Evolutionary conservation across 2,888 invertebrate genomes (phyloP), one percentile per base, ranked within the genome.

Genomic region (Acronicta alni): DNA sequence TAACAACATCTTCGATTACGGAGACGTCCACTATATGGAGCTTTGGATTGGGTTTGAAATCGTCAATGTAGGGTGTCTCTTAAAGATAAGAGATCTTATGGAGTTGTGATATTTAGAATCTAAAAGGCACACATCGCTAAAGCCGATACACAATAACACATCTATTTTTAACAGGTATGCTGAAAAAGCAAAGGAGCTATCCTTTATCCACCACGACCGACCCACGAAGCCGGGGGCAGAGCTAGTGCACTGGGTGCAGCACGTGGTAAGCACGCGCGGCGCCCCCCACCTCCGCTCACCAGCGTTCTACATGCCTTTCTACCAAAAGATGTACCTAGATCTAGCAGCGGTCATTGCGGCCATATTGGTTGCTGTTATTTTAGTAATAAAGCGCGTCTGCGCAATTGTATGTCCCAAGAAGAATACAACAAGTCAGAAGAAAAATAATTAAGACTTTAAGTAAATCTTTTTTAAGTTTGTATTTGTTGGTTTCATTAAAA

Each of bases 231-330:
- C 96, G 0, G 81, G 95, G 55, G 94, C 95, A 17, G 95, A 95
- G 10, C 95, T 96, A 26, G 86, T 95, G 42, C 96, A 95, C 89
- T 96, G 96, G 96, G 93, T 95, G 39, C 96, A 96, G 82, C 95
- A 96, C 82, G 95, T 96, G 10, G 93, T 93, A 3, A 86, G 90
- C 52, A 94, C 95, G 2, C 85, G 90, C 26, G 95, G 96, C 0
- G 95, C 94, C 1, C 91, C 89, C 9, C 89, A 95, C 74, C 78
- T 92, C 6, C 77, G 79, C 15, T 80, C 81, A 2, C 76, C 73
- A 8, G 80, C 74, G 5, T 15, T 78, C 3, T 17, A 66, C 43
- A 35, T 81, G 16, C 73, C 81, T 4, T 58, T 67, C 39, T 83
- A 83, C 67, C 76, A 81, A 52, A 78, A 71, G 53, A 90, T 94